A percentile compares a stretch with the other conserved stretches of the same genome.
Evolutionary conservation across 1,140 invertebrate genomes (phyloP).

Genomic region (Aporrectodea caliginosa): DNA sequence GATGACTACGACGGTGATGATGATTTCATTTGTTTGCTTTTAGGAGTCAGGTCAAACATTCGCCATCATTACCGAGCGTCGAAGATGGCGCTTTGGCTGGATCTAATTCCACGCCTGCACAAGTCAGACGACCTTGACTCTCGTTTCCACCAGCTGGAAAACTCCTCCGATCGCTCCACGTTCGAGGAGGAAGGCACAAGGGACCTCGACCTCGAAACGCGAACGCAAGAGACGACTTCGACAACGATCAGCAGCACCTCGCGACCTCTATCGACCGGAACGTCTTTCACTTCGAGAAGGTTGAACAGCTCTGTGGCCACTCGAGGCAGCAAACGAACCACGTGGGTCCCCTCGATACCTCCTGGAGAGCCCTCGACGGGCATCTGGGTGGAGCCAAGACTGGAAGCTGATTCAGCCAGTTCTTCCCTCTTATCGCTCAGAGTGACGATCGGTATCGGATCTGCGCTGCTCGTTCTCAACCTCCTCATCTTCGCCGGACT

Average conservation of each 20-base stretch:
- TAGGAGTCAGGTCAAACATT: not conserved
- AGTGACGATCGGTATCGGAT: slow-evolving; percentile 88
- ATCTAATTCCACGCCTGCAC: slow-evolving; percentile 91
- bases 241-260: not conserved
- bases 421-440: slow-evolving; percentile 65
- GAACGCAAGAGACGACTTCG: not conserved
- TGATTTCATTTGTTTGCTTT: not conserved
- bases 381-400: not conserved
- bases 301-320: too few species aligned
- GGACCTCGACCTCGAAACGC: not conserved
- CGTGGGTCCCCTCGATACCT: not conserved
- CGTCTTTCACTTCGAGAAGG: too few species aligned
- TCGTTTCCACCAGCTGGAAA: slow-evolving; percentile 78
- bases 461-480: slow-evolving; percentile 82
- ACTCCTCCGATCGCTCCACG: slow-evolving; percentile 52
- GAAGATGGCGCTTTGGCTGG: slow-evolving; percentile 90
- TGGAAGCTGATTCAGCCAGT: not conserved
- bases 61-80: slow-evolving; percentile 87
- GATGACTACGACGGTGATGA: too few species aligned
- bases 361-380: not conserved
- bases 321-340: not conserved
- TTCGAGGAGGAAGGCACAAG: slow-evolving; percentile 37
- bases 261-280: not conserved
- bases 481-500: slow-evolving; percentile 89
- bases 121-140: slow-evolving; percentile 73